These are phyloP conservation scores for Tretioscincus oriximinensis DNA, from an alignment of 2,113 vertebrate genomes.

Conservation along the genomic window DNA sequence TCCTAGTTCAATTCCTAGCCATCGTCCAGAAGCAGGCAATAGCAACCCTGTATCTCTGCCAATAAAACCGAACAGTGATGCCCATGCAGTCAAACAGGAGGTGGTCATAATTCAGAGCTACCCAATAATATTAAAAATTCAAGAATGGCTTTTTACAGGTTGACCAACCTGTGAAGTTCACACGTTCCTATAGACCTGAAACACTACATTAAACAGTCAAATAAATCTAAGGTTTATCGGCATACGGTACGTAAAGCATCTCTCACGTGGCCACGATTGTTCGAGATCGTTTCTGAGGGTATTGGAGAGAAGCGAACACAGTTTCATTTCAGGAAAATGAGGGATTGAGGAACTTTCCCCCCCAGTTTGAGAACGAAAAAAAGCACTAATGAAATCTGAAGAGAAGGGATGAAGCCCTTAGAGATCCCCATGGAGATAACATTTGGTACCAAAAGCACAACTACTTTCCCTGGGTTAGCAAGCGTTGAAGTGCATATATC, in stretches of 20 bases:
- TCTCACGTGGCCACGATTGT: slow-evolving; percentile 8
- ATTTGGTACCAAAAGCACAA: slow-evolving; percentile 66
- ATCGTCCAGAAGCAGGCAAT: too few species aligned
- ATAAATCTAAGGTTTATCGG: slow-evolving; percentile 30
- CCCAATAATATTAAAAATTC: too few species aligned
- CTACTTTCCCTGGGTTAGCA: slow-evolving; percentile 60
- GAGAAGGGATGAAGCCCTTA: slow-evolving; percentile 66
- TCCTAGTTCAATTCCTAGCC: too few species aligned
- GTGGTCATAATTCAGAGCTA: background rate
- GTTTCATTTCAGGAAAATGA: slow-evolving; percentile 67
- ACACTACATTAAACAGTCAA: background rate
- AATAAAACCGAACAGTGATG: too few species aligned
- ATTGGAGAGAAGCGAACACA: slow-evolving; percentile 51
- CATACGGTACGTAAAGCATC: background rate
- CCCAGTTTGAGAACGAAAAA: slow-evolving; percentile 47
- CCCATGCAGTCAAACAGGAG: background rate
- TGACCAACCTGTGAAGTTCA: too few species aligned
- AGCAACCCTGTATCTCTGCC: too few species aligned
- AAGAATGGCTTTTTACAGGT: too few species aligned
- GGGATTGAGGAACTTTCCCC: slow-evolving; percentile 73
- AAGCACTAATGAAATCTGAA: slow-evolving; percentile 70
- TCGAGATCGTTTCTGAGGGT: slow-evolving; percentile 44
- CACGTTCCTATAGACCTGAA: too few species aligned
- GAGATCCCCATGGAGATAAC: slow-evolving; percentile 77
- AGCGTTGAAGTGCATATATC: slow-evolving; percentile 23